These are phyloP conservation scores for Dione vanillae DNA, from an alignment of 2,888 invertebrate species.

Conservation along the genomic window DNA sequence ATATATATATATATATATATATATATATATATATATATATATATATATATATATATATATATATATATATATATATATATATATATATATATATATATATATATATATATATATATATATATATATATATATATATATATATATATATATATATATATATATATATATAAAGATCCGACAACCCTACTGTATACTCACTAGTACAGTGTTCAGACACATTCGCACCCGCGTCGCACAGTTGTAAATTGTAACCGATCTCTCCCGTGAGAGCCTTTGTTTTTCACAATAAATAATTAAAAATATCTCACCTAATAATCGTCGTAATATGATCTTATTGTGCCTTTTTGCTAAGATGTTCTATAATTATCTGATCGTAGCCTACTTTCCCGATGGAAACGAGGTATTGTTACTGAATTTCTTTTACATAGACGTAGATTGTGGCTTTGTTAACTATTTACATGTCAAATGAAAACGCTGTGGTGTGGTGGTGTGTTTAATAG, in stretches of 20 bases:
- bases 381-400: constrained; percentile 65
- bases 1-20: no score
- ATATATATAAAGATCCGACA: constrained; percentile 4
- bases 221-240: constrained; percentile 29
- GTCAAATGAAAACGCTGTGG: not conserved
- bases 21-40: no score
- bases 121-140: no score
- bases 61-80: no score
- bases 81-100: no score
- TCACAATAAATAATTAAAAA: constrained; percentile 33
- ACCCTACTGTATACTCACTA: constrained; percentile 29
- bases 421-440: constrained; percentile 1
- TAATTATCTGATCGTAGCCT: constrained; percentile 65
- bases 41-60: no score
- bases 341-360: constrained; percentile 58
- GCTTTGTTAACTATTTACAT: not conserved
- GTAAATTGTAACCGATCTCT: constrained; percentile 42
- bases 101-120: no score
- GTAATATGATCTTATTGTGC: constrained; percentile 32
- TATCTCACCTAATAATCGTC: constrained; percentile 33
- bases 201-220: constrained; percentile 25
- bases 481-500: no score
- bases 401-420: constrained; percentile 44
- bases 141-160: no score
- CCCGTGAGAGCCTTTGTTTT: constrained; percentile 41